phyloP scores from a whole-genome alignment of 1,140 invertebrate genomes.

The Monomorium pharaonis region DNA sequence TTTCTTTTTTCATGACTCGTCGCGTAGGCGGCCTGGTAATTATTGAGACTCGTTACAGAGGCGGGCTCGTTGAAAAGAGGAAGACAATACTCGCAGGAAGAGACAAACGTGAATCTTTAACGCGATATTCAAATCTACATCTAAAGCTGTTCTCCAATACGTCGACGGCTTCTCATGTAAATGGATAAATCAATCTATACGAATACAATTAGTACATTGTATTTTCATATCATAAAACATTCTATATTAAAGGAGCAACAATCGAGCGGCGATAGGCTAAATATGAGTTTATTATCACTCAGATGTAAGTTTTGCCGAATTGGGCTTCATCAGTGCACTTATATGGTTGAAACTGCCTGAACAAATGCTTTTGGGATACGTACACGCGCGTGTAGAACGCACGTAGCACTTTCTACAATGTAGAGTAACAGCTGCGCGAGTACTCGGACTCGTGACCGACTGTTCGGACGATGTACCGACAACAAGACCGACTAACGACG shows the following conservation, averaged over 20 bases:
- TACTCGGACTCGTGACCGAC: conserved; percentile 48
- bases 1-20: not conserved
- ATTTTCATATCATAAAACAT: not conserved
- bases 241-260: not conserved
- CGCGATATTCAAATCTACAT: conserved; percentile 20
- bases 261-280: not conserved
- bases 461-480: conserved; percentile 2
- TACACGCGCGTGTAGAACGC: not conserved
- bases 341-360: not conserved
- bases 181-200: not conserved
- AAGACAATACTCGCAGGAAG: conserved; percentile 21
- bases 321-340: not conserved
- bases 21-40: conserved; percentile 40
- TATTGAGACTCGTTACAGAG: conserved; percentile 51
- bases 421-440: conserved; percentile 53
- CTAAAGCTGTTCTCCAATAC: not conserved
- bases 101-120: conserved; percentile 10
- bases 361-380: not conserved
- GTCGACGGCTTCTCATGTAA: not conserved
- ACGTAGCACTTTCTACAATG: conserved; percentile 43
- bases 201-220: not conserved
- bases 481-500: conserved; percentile 39
- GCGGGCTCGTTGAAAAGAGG: not conserved
- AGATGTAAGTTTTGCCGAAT: not conserved
- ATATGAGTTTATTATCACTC: not conserved